phyloP scores from a whole-genome alignment of 2,888 invertebrate genomes.

The Heliconius aoede region DNA sequence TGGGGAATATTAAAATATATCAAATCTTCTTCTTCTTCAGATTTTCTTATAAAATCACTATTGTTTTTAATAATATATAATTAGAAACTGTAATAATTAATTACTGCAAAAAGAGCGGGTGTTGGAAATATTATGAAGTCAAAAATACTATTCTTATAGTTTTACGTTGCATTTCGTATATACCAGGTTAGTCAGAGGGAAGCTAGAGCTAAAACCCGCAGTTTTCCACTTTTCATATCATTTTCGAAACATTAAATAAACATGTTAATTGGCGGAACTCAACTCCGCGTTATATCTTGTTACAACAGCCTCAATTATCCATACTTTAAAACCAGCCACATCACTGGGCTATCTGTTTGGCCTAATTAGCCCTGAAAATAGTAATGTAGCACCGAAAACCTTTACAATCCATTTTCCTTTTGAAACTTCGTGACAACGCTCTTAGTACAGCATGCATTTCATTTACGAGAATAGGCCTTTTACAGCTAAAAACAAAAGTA shows the following conservation, averaged over 20 bases:
- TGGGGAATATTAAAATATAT: background rate
- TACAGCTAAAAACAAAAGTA: conserved; percentile 26
- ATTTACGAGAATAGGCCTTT: conserved; percentile 37
- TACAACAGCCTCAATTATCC: background rate
- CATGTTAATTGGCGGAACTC: too few relatives aligned
- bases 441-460: conserved; percentile 33
- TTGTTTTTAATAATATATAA: background rate
- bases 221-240: too few relatives aligned
- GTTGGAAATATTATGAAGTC: too few relatives aligned
- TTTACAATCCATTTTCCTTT: conserved; percentile 35
- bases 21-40: too few relatives aligned
- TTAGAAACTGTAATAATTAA: too few relatives aligned
- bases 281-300: too few relatives aligned
- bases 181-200: too few relatives aligned
- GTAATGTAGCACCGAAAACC: conserved; percentile 34
- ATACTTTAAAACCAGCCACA: background rate
- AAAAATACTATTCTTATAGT: too few relatives aligned
- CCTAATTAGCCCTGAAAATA: conserved; percentile 33
- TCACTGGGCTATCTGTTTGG: conserved; percentile 15
- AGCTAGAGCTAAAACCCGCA: too few relatives aligned
- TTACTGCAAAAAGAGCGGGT: too few relatives aligned
- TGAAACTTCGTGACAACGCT: conserved; percentile 27
- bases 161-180: too few relatives aligned
- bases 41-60: background rate
- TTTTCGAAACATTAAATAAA: too few relatives aligned